These are phyloP conservation scores for Pyxicephalus adspersus DNA, from an alignment of 2,113 vertebrate genomes.

Conservation along the genomic window DNA sequence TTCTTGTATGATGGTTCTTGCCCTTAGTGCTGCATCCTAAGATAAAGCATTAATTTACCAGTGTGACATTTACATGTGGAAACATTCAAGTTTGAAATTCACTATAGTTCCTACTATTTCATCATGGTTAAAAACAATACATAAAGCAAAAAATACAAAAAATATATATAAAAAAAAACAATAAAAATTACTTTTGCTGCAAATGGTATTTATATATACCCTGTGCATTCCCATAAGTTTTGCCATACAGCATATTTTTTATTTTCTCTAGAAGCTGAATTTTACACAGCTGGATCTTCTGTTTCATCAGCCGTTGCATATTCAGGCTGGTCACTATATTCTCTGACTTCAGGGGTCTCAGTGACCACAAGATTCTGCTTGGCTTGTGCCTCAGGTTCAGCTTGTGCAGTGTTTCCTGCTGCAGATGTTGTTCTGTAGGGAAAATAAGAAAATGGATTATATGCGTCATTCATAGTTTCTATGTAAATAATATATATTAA, in stretches of 20 bases:
- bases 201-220: background rate
- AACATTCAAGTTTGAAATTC: too few species aligned
- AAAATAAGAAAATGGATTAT: background rate
- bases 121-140: too few species aligned
- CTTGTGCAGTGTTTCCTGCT: constrained; percentile 54
- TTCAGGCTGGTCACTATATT: constrained; percentile 22
- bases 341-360: background rate
- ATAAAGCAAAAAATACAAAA: too few species aligned
- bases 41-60: too few species aligned
- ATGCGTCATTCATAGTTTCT: background rate
- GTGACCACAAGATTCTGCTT: constrained; percentile 47
- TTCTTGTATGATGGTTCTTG: too few species aligned
- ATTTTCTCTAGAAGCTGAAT: background rate
- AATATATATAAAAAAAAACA: background rate
- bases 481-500: too few species aligned
- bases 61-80: too few species aligned
- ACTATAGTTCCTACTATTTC: too few species aligned
- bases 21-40: too few species aligned
- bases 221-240: background rate
- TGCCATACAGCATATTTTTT: background rate
- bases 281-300: constrained; percentile 12
- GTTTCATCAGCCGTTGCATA: constrained; percentile 16
- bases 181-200: background rate
- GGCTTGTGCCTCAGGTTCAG: constrained; percentile 60
- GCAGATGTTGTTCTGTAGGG: constrained; percentile 64